Conservation (phyloP, 1,140 invertebrate genomes). For the Metopolophium dirhodum region DNA sequence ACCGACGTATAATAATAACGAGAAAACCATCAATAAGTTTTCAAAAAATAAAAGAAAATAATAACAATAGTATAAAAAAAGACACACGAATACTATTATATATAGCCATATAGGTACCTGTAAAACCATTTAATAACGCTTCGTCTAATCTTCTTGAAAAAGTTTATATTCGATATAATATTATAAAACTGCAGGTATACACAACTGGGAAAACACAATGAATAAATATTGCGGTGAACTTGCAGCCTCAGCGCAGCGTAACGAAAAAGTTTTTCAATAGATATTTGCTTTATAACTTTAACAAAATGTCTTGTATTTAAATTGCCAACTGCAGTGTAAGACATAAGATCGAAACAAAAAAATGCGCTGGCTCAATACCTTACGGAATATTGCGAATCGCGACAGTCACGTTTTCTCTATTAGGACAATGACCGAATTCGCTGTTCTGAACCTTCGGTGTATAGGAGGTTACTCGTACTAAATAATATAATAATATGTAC, state of each 20-base stretch:
- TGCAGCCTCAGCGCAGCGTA: background rate
- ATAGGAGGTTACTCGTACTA: background rate
- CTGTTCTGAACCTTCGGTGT: background rate
- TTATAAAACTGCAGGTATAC: background rate
- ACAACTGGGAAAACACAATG: conserved; percentile 6
- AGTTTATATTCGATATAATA: conserved; percentile 4
- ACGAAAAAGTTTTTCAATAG: conserved; percentile 1
- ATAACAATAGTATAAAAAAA: background rate
- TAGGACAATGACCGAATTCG: background rate
- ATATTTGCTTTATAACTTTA: background rate
- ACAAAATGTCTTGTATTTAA: background rate
- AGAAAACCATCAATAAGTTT: background rate
- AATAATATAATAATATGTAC: background rate
- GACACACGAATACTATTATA: background rate
- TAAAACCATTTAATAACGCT: conserved; percentile 9
- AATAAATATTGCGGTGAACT: conserved; percentile 1
- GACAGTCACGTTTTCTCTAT: background rate
- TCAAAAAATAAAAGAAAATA: background rate
- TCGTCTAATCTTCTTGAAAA: background rate
- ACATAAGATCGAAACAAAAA: background rate
- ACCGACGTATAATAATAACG: no score
- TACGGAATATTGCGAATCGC: background rate
- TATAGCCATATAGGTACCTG: background rate
- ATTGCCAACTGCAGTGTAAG: background rate
- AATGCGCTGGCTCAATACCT: background rate